Conservation (phyloP, 2,888 invertebrate genomes). For the Ceratothoa steindachneri region DNA sequence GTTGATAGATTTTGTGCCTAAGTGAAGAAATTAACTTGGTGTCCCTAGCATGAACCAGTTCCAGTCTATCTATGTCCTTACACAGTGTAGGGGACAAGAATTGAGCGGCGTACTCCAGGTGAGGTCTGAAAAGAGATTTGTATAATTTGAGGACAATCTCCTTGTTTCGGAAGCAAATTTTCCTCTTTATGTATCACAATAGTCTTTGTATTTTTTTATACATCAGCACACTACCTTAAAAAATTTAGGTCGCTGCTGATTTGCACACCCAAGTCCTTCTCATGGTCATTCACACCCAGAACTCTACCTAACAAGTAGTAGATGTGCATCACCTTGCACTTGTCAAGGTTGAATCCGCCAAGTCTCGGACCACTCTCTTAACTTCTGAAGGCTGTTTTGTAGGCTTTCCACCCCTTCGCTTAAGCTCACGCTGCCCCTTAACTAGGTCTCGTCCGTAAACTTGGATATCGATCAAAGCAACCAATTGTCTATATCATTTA, state of each 20-base stretch:
- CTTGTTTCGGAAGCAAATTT: neutral
- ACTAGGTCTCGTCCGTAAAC: neutral
- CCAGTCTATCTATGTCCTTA: neutral
- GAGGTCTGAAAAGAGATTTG: neutral
- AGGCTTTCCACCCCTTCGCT: neutral
- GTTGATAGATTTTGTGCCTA: neutral
- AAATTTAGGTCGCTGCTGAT: neutral
- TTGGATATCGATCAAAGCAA: neutral
- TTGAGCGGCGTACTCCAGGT: neutral
- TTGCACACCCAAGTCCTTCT: neutral
- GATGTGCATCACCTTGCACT: neutral
- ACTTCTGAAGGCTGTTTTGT: neutral
- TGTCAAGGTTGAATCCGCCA: neutral
- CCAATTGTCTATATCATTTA: neutral
- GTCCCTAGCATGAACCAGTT: neutral
- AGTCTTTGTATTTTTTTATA: neutral
- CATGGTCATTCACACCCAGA: neutral
- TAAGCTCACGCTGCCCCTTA: neutral
- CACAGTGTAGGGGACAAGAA: neutral
- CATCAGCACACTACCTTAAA: neutral
- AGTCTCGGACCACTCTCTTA: neutral
- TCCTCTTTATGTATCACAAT: neutral
- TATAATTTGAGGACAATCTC: neutral
- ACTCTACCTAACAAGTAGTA: neutral
- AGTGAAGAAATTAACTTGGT: neutral